Percentiles rank a stretch among this genome's conserved stretches.
These are phyloP conservation scores for Dioctria rufipes DNA, from an alignment of 2,888 invertebrate species.

Conservation along the genomic window DNA sequence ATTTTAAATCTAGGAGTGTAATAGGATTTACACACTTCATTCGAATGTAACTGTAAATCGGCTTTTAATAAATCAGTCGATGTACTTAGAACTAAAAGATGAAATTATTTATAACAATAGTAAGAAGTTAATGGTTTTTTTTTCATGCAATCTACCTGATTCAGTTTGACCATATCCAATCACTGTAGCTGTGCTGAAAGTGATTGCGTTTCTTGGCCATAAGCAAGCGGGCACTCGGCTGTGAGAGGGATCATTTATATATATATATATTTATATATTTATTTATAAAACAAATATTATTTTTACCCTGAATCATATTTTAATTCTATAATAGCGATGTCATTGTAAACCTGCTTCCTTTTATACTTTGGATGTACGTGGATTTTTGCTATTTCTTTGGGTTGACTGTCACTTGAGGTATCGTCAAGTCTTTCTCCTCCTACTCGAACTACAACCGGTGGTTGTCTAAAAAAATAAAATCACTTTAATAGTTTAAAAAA, in stretches of 20 bases:
- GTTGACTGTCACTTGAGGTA: neutral
- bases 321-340: neutral
- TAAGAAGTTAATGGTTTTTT: neutral
- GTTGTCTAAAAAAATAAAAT: too few relatives aligned
- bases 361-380: neutral
- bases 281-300: too few relatives aligned
- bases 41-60: neutral
- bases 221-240: neutral
- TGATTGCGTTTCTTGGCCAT: neutral
- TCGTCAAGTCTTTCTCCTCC: neutral
- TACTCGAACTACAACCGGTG: neutral
- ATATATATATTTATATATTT: too few relatives aligned
- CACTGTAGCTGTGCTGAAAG: neutral
- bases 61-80: neutral
- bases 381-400: neutral
- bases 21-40: neutral
- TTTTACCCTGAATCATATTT: neutral
- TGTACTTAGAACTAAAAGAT: neutral
- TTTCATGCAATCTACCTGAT: neutral
- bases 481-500: too few relatives aligned
- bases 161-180: constrained; percentile 7
- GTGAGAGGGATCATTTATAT: neutral
- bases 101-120: neutral
- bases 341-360: neutral
- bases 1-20: neutral